Evolutionary conservation across 2,113 vertebrate species (phyloP).

Genomic region (Cyphomyrus discorhynchus): DNA sequence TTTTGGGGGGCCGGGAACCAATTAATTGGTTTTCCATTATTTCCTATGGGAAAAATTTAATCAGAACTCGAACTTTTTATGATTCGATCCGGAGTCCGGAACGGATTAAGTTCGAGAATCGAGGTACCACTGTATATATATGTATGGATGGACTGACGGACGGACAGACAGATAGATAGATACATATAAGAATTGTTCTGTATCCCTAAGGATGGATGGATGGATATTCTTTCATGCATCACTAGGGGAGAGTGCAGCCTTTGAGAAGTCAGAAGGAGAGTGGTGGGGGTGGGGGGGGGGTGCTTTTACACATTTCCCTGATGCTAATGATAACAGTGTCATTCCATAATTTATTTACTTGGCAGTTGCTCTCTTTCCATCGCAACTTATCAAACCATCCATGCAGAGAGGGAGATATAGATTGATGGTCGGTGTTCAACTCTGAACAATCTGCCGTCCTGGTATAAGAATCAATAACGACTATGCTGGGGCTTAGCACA

Average conservation of each 20-base stretch:
- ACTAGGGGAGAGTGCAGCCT: background rate
- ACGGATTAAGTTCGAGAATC: too few species aligned
- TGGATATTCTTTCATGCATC: background rate
- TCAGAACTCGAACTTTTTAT: too few species aligned
- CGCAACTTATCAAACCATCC: background rate
- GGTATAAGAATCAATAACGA: background rate
- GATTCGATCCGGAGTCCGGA: too few species aligned
- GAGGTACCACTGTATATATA: background rate
- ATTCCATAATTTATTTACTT: background rate
- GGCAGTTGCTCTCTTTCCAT: background rate
- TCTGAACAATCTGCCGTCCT: background rate
- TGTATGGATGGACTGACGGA: too few species aligned
- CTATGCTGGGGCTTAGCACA: background rate
- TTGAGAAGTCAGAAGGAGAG: background rate
- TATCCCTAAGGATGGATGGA: background rate
- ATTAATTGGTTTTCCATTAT: too few species aligned
- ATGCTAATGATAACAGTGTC: slow-evolving; percentile 1
- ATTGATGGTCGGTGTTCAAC: background rate
- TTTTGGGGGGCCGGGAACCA: too few species aligned
- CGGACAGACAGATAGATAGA: background rate
- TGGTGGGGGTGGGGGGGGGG: background rate
- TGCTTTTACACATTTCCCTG: background rate
- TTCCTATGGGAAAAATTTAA: too few species aligned
- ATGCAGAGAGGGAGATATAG: background rate
- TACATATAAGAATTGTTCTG: background rate